Evolutionary conservation across 2,888 invertebrate genomes (phyloP), one percentile per base, ranked within the genome.

Genomic region (Gordius sp.): DNA sequence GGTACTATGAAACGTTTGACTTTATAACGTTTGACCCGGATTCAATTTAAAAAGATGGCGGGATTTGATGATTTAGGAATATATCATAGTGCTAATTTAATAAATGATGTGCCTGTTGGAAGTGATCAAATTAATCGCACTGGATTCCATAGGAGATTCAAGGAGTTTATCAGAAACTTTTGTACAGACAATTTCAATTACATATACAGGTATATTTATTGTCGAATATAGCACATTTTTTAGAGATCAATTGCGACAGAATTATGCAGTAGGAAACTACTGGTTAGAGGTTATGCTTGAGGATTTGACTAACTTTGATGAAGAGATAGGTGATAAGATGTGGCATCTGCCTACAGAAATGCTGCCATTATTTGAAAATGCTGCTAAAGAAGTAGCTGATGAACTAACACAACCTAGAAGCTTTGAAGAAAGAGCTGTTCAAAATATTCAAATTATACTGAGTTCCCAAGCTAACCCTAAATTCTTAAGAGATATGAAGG

Each of bases 381-480:
- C 91, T 39, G 86, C 86, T 0, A 83, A 78, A 68, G 89, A 91
- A 70, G 81, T 89, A 53, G 93, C 84, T 0, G 91, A 93, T 76
- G 93, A 93, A 71, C 73, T 99, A 23, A 93, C 91, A 18, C 77
- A 81, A 13, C 91, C 93, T 0, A 75, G 91, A 58, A 83, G 86
- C 0, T 80, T 81, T 64, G 82, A 81, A 0, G 85, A 89, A 64
- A 82, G 86, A 64, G 77, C 79, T 60, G 75, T 91, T 39, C 79
- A 86, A 67, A 85, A 89, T 66, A 81, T 97, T 64, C 97, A 97
- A 72, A 78, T 93, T 53, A 75, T 86, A 64, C 69, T 93, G 2
- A 76, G 77, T 8, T 87, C 86, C 0, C 81, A 80, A 69, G 79
- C 82, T 1, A 78, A 81, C 72, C 77, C 86, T 4, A 75, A 78